These are phyloP conservation scores for Rhynchonycteris naso DNA, from an alignment of 2,797 vertebrate genomes.

Conservation along the genomic window DNA sequence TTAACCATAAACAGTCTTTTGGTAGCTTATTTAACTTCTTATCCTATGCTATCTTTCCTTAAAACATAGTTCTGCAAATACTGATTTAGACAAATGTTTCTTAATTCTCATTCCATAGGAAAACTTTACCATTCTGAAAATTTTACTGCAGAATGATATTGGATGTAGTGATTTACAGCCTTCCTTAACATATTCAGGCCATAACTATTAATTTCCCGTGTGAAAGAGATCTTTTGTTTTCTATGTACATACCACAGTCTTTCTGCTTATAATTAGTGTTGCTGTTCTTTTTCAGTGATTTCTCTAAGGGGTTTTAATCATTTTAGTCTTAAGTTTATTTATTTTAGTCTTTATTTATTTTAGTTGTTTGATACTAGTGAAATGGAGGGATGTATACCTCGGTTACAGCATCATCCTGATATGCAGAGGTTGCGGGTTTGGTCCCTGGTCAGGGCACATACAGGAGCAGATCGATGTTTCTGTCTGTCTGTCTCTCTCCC, in stretches of 20 bases:
- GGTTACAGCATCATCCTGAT: too few species aligned
- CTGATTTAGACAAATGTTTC: constrained; percentile 24
- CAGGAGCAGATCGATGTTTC: too few species aligned
- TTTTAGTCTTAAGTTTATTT: constrained; percentile 38
- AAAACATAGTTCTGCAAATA: constrained; percentile 16
- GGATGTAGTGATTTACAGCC: background rate
- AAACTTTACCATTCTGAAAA: background rate
- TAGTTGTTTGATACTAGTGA: constrained; percentile 27
- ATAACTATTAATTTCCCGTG: background rate
- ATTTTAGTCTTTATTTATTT: background rate
- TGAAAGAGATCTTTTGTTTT: constrained; percentile 42
- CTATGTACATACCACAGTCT: background rate
- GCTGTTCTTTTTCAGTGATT: constrained; percentile 25
- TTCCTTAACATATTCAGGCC: background rate
- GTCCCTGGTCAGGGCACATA: too few species aligned
- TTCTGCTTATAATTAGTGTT: constrained; percentile 18
- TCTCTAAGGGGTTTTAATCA: background rate
- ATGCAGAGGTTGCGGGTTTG: too few species aligned
- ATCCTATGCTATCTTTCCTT: background rate
- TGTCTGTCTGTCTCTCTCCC: too few species aligned
- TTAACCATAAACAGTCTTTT: background rate
- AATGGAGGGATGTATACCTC: background rate
- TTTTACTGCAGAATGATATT: constrained; percentile 10
- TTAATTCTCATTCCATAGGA: background rate
- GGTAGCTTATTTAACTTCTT: background rate